Conservation (phyloP, 2,113 vertebrate genomes). For the Litocranius walleri region DNA sequence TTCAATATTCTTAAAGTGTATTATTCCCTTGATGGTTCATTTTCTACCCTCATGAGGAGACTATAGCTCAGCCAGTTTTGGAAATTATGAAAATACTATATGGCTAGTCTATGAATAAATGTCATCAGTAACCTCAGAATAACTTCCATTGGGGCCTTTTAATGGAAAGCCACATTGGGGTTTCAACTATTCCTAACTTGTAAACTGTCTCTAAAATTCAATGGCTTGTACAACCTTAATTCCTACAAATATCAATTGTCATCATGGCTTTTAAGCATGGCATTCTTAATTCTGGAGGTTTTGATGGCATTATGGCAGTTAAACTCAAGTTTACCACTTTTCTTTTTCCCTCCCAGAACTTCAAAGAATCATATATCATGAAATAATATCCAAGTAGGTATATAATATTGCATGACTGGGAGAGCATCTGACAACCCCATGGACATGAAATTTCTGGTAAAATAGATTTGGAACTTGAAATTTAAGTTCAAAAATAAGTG, state of each 20-base stretch:
- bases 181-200: not conserved
- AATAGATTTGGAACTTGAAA: not conserved
- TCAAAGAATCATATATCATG: not conserved
- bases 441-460: not conserved
- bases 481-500: not conserved
- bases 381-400: not conserved
- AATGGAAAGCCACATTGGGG: not conserved
- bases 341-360: not conserved
- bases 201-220: not conserved
- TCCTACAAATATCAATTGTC: not conserved
- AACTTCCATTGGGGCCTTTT: not conserved
- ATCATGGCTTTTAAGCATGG: not conserved
- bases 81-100: not conserved
- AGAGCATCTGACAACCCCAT: not conserved
- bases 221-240: not conserved
- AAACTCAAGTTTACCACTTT: not conserved
- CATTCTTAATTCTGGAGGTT: not conserved
- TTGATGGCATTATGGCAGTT: not conserved
- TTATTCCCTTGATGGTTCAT: not conserved
- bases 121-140: not conserved
- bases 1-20: constrained; percentile 1
- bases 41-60: not conserved
- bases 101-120: not conserved
- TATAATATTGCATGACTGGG: not conserved
- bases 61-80: not conserved